Evolutionary conservation across 2,888 invertebrate species (phyloP).

Genomic region (Xestia rhomboidea): DNA sequence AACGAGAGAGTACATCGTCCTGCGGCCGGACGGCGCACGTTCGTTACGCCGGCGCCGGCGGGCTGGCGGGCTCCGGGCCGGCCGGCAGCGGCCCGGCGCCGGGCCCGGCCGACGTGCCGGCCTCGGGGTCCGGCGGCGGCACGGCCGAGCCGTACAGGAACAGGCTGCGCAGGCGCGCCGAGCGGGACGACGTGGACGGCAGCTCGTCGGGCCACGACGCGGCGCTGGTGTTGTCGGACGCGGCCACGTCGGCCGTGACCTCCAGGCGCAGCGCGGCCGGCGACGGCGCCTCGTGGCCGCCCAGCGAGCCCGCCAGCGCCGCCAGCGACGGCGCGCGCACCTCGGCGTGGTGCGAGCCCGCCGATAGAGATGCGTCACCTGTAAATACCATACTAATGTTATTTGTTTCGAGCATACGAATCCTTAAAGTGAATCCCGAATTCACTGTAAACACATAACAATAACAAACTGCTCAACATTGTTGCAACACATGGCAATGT

Average conservation of each 20-base stretch:
- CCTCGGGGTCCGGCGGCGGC: conserved; percentile 81
- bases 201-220: conserved; percentile 81
- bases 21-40: conserved; percentile 43
- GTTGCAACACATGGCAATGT: background rate
- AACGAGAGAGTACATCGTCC: conserved; percentile 46
- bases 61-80: conserved; percentile 12
- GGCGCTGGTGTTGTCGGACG: conserved; percentile 79
- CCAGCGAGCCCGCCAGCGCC: conserved; percentile 86
- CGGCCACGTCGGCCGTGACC: conserved; percentile 82
- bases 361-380: conserved; percentile 88
- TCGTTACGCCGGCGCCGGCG: conserved; percentile 55
- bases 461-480: background rate
- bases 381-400: conserved; percentile 14
- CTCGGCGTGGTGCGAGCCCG: conserved; percentile 82
- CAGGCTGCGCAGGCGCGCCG: conserved; percentile 80
- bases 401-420: background rate
- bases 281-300: conserved; percentile 78
- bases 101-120: conserved; percentile 65
- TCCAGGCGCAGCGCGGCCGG: conserved; percentile 80
- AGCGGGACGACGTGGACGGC: conserved; percentile 81
- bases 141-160: conserved; percentile 85
- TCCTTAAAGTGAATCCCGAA: background rate
- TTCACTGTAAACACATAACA: background rate
- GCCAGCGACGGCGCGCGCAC: conserved; percentile 85
- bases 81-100: conserved; percentile 25